Evolutionary conservation across 1,140 invertebrate genomes (phyloP), one percentile per base, ranked within the genome.

Genomic region (Meloidogyne hapla): DNA sequence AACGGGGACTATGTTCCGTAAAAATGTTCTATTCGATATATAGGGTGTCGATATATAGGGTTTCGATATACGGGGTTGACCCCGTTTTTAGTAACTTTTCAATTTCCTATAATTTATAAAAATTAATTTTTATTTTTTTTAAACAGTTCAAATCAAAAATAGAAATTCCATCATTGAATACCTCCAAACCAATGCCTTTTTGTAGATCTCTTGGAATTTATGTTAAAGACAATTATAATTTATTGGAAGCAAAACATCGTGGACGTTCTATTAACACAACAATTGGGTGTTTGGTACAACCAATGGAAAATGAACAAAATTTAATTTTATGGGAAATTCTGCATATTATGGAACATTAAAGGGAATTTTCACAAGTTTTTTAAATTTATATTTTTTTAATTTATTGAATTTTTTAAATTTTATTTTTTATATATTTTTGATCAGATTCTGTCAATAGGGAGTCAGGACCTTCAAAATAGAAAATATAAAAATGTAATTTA

Each of bases 311-410:
- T 0, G 38, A 18, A 42, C 5, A 26, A 26, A n/a, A 38, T 21
- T 26, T n/a, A 21, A 6, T 33, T 33, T 18, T 4, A 4, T 66
- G 12, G 12, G 15, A 28, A 38, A 26, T 66, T 13, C 38, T 66
- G 64, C 26, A 66, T 66, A 38, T 66, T 26, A 15, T 28, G n/a
- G 64, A 66, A 66, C 38, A 4, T 65, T n/a, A 33, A 66, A 66
- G n/a, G n/a, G 13, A 13, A 38, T 13, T 12, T 13, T 66, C 13
- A 15, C 13, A 66, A 12, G 12, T 15, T 66, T 1, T 15, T 38
- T 66, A 28, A 66, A n/a, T 28, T 13, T 18, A 26, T 64, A 12
- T 28, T 38, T 66, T 66, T 15, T 66, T 66, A 28, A 70, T 70
- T 70, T 26, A 8, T 70, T 70, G 23, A 65, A 15, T 26, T 28